A percentile compares a stretch with the other conserved stretches of the same genome.
phyloP scores from a whole-genome alignment of 2,888 invertebrate genomes.

The Tyria jacobaeae region DNA sequence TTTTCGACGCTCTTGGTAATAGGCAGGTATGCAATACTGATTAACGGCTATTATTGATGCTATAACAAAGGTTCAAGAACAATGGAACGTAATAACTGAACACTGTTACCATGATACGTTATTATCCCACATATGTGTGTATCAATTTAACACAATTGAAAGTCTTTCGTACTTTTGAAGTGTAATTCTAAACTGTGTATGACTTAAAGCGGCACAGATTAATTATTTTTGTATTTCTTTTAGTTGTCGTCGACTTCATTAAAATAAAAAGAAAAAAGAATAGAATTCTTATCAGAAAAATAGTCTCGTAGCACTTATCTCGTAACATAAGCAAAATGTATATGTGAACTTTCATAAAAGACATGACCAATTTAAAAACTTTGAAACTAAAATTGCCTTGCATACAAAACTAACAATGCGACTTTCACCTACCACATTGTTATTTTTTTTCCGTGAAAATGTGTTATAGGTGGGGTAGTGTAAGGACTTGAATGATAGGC shows the following conservation, averaged over 20 bases:
- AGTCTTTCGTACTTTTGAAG: slow-evolving; percentile 23
- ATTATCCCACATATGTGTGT: slow-evolving; percentile 28
- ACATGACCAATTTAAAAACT: too few species aligned
- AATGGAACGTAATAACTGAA: slow-evolving; percentile 43
- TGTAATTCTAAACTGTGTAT: not conserved
- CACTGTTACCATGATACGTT: slow-evolving; percentile 28
- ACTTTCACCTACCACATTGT: too few species aligned
- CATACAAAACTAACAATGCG: too few species aligned
- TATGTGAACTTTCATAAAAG: too few species aligned
- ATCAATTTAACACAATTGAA: slow-evolving; percentile 24
- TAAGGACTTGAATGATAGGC: too few species aligned
- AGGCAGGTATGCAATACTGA: slow-evolving; percentile 25
- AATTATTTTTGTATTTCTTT: not conserved
- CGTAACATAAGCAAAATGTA: too few species aligned
- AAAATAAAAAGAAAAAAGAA: too few species aligned
- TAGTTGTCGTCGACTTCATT: not conserved
- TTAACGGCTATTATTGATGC: slow-evolving; percentile 48
- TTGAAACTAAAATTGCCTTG: too few species aligned
- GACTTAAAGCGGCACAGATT: not conserved
- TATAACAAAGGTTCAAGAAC: slow-evolving; percentile 44
- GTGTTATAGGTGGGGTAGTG: too few species aligned
- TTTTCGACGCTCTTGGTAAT: slow-evolving; percentile 29
- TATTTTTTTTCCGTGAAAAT: too few species aligned
- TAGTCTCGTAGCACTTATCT: too few species aligned
- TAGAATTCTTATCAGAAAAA: too few species aligned